phyloP scores from a whole-genome alignment of 2,797 vertebrate species.

The Mormyrops boulengeri region DNA sequence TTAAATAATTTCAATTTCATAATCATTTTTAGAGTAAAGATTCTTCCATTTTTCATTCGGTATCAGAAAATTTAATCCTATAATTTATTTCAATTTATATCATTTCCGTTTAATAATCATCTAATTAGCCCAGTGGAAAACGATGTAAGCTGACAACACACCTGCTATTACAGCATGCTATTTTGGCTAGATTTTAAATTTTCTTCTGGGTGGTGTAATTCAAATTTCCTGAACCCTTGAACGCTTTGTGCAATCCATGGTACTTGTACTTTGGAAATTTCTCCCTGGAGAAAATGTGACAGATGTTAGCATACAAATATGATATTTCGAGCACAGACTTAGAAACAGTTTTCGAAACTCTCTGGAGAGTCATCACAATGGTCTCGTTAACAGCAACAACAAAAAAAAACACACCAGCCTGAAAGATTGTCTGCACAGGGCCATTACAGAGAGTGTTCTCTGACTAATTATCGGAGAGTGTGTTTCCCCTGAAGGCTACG shows the following conservation, averaged over 20 bases:
- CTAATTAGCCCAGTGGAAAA: slow-evolving; percentile 8
- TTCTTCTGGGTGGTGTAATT: neutral
- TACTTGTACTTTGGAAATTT: neutral
- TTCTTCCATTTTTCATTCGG: neutral
- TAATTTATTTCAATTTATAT: neutral
- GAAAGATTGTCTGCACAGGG: neutral
- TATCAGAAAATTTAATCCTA: neutral
- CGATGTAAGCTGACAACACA: neutral
- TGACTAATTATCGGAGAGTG: neutral
- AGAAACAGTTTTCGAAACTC: neutral
- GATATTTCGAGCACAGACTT: slow-evolving; percentile 8
- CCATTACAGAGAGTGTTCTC: neutral
- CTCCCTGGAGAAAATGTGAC: slow-evolving; percentile 4
- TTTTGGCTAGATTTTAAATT: neutral
- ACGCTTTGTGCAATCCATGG: neutral
- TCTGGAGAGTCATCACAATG: neutral
- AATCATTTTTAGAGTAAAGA: neutral
- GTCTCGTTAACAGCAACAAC: neutral
- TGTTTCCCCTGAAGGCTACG: neutral
- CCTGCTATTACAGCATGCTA: neutral
- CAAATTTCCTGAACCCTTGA: slow-evolving; percentile 4
- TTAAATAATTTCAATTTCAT: neutral
- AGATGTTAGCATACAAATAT: slow-evolving; percentile 3
- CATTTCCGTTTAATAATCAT: neutral
- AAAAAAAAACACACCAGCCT: neutral